These are phyloP conservation scores for Chrysogorgia sp. DNA, from an alignment of 92 coral and sea anemone species.

Conservation along the genomic window DNA sequence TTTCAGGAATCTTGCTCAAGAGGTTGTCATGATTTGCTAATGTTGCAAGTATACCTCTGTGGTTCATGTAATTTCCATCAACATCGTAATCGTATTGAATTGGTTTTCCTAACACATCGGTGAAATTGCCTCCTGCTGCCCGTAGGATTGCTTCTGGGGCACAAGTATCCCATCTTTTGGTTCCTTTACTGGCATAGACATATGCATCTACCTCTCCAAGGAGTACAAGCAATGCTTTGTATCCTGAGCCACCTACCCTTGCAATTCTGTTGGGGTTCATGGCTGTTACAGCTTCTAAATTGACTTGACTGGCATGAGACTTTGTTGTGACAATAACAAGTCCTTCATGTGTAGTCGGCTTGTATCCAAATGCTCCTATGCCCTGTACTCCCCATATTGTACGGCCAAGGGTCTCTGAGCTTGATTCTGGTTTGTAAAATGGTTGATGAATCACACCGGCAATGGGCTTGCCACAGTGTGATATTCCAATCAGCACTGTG, in stretches of 20 bases:
- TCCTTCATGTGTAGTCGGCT: constrained; percentile 69
- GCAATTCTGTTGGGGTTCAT: constrained; percentile 86
- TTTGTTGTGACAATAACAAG: constrained; percentile 86
- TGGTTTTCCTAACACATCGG: constrained; percentile 82
- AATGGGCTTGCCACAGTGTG: constrained; percentile 79
- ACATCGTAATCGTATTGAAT: constrained; percentile 73
- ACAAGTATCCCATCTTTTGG: constrained; percentile 98
- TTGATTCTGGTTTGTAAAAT: constrained; percentile 71
- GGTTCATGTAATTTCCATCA: constrained; percentile 66
- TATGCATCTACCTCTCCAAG: constrained; percentile 93
- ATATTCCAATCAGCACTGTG: constrained; percentile 92
- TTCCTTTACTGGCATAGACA: constrained; percentile 90
- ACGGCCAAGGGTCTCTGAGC: constrained; percentile 67
- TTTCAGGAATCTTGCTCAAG: constrained; percentile 76
- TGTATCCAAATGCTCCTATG: constrained; percentile 86
- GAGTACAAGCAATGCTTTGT: constrained; percentile 76
- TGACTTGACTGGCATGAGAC: constrained; percentile 77
- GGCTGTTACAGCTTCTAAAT: constrained; percentile 81
- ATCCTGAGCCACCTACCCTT: constrained; percentile 91
- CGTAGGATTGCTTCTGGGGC: constrained; percentile 94
- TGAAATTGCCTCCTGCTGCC: constrained; percentile 80
- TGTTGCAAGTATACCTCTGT: constrained; percentile 83
- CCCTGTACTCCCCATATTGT: constrained; percentile 93
- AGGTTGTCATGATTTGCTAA: constrained; percentile 70
- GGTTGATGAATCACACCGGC: constrained; percentile 98